Base-by-base conservation (phyloP, 2,888 invertebrate species). In the Brachycybe producta region DNA sequence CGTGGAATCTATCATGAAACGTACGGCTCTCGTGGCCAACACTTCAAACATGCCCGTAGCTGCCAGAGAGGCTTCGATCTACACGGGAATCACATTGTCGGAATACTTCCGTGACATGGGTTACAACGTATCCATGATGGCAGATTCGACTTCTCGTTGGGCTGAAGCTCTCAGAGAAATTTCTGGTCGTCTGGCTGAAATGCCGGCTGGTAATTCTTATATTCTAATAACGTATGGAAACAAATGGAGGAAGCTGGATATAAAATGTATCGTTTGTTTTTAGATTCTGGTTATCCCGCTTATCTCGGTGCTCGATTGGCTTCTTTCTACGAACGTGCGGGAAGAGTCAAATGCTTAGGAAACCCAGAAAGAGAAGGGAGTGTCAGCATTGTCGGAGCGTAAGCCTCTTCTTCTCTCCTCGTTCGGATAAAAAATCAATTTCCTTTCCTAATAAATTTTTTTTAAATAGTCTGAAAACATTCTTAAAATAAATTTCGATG, bases 31-130 rank as follows among this genome's bases (percentile, higher is more conserved):
- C 53, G 98, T 99, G 19, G 98, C 98, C 64, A 99, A 99, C 73
- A 99, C 98, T 27, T 98, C 97, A 57, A 99, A 99, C 85, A 99
- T 99, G 98, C 98, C 98, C 66, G 98, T 99, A 56, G 98, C 98
- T 63, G 98, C 98, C 70, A 83, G 98, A 70, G 98, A 98, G 73
- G 98, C 98, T 54, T 98, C 97, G 67, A 99, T 98, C 69, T 98
- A 98, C 71, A 98, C 98, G 54, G 92, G 90, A 62, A 99, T 99
- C 71, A 99, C 98, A 0, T 75, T 98, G n/a, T 94, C 97, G 24
- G 98, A 99, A 72, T 98, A 99, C 73, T 98, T 95, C 84, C 70
- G 76, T 61, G 76, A 76, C 72, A 95, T 95, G 98, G 98, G 98
- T 66, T 94, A 95, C 79, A 90, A 99, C 70, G 98, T 98, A 40